A percentile compares a stretch with the other conserved stretches of the same genome.
phyloP scores from a whole-genome alignment of 2,113 vertebrate species.

The Anser brachyrhynchus region DNA sequence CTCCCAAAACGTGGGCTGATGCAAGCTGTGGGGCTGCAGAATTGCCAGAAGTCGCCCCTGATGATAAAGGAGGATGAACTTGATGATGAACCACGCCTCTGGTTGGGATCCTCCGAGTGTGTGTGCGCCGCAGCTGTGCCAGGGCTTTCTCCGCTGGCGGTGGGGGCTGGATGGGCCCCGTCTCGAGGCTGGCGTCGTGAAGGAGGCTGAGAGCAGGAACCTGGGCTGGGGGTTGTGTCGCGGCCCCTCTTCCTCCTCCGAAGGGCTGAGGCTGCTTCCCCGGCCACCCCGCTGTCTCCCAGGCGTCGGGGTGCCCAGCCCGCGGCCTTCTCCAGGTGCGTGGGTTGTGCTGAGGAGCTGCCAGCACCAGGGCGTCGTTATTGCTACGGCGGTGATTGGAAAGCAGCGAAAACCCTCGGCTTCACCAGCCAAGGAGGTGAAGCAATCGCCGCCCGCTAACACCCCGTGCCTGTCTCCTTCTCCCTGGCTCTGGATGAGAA shows the following conservation, averaged over 20 bases:
- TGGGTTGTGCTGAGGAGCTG: neutral
- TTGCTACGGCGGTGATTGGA: neutral
- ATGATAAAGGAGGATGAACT: neutral
- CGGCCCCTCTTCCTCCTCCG: neutral
- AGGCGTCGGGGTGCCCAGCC: fast-evolving
- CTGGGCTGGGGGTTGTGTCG: fast-evolving
- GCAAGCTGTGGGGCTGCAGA: neutral
- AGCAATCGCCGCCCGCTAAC: neutral
- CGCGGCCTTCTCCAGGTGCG: fast-evolving
- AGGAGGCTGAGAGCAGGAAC: neutral
- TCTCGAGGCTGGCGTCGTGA: fast-evolving
- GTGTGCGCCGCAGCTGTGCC: neutral
- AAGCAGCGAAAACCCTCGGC: neutral
- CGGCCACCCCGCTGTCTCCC: neutral
- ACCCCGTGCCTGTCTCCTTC: neutral
- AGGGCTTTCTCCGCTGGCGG: fast-evolving
- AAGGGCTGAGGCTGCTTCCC: neutral
- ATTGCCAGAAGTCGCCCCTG: neutral
- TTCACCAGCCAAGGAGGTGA: neutral
- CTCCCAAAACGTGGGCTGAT: neutral
- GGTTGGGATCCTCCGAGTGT: neutral
- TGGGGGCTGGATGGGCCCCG: neutral
- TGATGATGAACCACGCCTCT: neutral
- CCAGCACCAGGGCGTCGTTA: neutral
- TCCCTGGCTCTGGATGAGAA: neutral